Evolutionary conservation across 2,113 vertebrate species (phyloP), one percentile per base, ranked within the genome.

Genomic region (Riparia riparia): DNA sequence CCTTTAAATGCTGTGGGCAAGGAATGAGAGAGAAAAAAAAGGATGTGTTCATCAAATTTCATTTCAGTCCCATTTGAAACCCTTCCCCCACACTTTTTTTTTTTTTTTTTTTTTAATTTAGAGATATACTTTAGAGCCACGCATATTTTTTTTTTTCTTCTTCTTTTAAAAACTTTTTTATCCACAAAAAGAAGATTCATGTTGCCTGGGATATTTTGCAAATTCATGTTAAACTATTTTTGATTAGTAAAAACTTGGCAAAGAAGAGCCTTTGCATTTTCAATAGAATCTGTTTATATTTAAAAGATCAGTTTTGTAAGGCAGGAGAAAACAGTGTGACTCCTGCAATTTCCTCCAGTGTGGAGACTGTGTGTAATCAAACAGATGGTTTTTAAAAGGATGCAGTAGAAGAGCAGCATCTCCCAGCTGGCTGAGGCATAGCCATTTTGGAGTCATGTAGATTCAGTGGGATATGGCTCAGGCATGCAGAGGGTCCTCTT

Each of bases 1-100:
- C 82, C 89, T 93, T 94, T 87, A 82, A 85, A 91, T 91, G 94
- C 91, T 93, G 63, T 91, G 91, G 91, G 90, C 18, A 1, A 95
- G 53, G 57, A 94, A 90, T 22, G 17, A 89, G 58, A 76, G 53
- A 69, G 41, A 69, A 47, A 72, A 85, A 85, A 93, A 72, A 83
- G 51, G 93, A n/a, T 6, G 0, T 32, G 73, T 82, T 87, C 66
- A 80, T 91, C 69, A 91, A 84, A 95, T 96, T 93, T 87, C 41
- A 49, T 64, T 89, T 73, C 47, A 86, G 41, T 71, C 14, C 69
- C 3, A 1, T 81, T 71, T 81, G 32, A 90, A 68, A 11, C 16
- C 6, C 4, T 2, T 3, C 1, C 2, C n/a, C 14, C 14, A 17
- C 26, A 26, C 2, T 7, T 51, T 32, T 51, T 32, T 37, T 37